phyloP scores from a whole-genome alignment of 2,113 vertebrate species.

The Centropus unirufus region DNA sequence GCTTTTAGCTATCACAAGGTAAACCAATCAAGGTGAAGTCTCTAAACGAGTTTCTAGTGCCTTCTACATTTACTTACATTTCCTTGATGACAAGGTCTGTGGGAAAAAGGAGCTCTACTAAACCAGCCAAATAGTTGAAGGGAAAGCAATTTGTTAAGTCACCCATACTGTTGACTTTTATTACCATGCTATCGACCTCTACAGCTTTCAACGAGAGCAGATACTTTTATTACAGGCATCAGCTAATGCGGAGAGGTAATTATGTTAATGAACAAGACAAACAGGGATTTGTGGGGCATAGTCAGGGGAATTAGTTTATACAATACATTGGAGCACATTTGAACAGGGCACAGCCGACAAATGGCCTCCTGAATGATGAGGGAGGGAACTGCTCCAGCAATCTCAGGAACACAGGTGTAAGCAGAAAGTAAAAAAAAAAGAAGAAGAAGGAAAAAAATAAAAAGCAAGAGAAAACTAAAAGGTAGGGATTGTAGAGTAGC shows the following conservation, averaged over 20 bases:
- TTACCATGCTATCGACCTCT: background rate
- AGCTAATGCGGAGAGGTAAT: conserved; percentile 19
- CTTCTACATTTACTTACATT: background rate
- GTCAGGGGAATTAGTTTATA: background rate
- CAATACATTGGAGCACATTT: background rate
- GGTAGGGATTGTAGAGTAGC: background rate
- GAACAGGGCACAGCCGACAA: background rate
- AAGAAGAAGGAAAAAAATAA: background rate
- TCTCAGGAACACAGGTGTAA: background rate
- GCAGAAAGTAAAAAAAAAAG: no score
- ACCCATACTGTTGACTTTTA: background rate
- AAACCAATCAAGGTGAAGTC: background rate
- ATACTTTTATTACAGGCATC: background rate
- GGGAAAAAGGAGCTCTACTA: background rate
- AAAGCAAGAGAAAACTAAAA: background rate
- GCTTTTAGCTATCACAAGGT: background rate
- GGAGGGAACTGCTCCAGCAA: background rate
- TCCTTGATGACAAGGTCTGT: background rate
- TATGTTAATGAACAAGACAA: conserved; percentile 45
- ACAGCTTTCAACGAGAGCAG: background rate
- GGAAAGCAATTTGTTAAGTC: background rate
- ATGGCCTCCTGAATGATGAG: background rate
- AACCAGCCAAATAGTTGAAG: background rate
- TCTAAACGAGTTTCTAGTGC: background rate
- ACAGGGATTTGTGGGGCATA: conserved; percentile 6